Evolutionary conservation across 2,888 invertebrate genomes (phyloP), one percentile per base, ranked within the genome.

Genomic region (Hypselothyrea guttata): DNA sequence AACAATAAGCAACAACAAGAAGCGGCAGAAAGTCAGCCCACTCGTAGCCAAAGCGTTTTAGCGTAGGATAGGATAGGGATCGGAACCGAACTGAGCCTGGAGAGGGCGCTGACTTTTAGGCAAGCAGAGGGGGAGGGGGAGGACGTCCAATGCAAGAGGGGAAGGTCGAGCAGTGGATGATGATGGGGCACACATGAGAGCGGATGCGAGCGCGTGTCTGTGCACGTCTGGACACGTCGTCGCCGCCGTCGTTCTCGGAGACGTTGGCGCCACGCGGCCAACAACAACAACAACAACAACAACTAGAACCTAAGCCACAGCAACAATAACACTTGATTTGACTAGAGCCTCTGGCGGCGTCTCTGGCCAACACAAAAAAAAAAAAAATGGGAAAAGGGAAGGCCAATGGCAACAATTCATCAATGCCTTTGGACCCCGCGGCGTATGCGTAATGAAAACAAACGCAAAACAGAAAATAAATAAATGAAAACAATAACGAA

Each of bases 331-430:
- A 59, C 53, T 69, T 69, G 82, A 75, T 77, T 58, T 77, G 71
- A 71, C 75, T 63, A 48, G 61, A 55, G 62, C 13, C 34, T 41
- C 42, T 38, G 46, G 40, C 42, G 8, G 13, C n/a, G n/a, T n/a
- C n/a, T n/a, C n/a, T n/a, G n/a, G n/a, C n/a, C n/a, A n/a, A n/a
- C n/a, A n/a, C n/a, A n/a, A 40, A 49, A 31, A 34, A 52, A 44
- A 22, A 5, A 22, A 5, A 5, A 22, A 5, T 22, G 5, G 5
- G 22, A 22, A 22, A 5, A 22, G 2, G 18, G 48, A 22, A 22
- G 47, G 54, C 70, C 60, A 57, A 61, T 64, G 70, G 75, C 70
- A 75, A 76, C 84, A 81, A 84, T 81, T 78, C 78, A 81, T 81
- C 84, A 78, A 78, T 81, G 77, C 71, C 68, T 44, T 12, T 40